Evolutionary conservation across 2,888 invertebrate genomes (phyloP).

Genomic region (Cremastinae sp.): DNA sequence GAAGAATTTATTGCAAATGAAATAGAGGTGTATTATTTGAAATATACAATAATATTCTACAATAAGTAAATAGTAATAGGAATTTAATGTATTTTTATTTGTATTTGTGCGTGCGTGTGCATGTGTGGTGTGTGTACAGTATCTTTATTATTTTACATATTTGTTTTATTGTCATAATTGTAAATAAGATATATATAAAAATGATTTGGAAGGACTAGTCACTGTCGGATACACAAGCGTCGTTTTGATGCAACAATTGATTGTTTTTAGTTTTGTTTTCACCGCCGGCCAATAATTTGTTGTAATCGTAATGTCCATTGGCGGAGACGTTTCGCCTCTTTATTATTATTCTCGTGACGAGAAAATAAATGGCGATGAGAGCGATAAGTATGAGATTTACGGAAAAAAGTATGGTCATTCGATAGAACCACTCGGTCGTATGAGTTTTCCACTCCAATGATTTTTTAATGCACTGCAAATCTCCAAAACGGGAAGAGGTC

Average conservation of each 20-base stretch:
- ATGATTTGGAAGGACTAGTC: constrained; percentile 51
- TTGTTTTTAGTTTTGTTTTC: constrained; percentile 20
- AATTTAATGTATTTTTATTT: no score
- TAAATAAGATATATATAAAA: constrained; percentile 13
- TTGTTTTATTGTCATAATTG: constrained; percentile 14
- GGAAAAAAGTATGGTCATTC: constrained; percentile 69
- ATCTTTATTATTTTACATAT: no score
- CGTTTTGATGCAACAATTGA: constrained; percentile 46
- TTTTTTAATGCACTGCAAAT: constrained; percentile 68
- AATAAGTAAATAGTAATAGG: no score
- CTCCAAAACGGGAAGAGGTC: constrained; percentile 57
- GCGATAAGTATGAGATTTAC: constrained; percentile 66
- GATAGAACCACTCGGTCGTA: constrained; percentile 73
- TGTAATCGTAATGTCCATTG: constrained; percentile 36
- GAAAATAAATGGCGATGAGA: constrained; percentile 63
- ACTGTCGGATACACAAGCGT: constrained; percentile 56
- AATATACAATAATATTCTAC: no score
- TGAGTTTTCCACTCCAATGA: constrained; percentile 72
- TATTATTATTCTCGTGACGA: constrained; percentile 13
- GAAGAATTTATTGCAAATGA: no score
- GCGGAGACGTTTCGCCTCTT: constrained; percentile 26
- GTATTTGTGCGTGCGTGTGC: no score
- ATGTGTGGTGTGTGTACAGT: no score
- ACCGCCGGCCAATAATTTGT: constrained; percentile 30
- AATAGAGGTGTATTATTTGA: no score